A percentile compares a stretch with the other conserved stretches of the same genome.
Conservation (phyloP, 2,888 invertebrate species). For the Alloplasta piceator region DNA sequence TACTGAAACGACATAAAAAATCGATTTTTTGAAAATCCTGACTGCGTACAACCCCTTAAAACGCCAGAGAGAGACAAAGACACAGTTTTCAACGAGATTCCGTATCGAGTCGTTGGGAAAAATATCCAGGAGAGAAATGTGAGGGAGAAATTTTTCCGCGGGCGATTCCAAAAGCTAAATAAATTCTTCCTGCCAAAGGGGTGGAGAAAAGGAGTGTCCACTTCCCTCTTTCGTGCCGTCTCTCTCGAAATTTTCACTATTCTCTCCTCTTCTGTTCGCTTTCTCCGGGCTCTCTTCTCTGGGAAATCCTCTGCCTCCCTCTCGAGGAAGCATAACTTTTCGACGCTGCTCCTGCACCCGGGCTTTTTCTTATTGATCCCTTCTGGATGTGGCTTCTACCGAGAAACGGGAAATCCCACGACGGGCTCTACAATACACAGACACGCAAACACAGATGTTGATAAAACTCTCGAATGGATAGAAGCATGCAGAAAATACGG, state of each 20-base stretch:
- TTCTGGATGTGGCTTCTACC: slow-evolving; percentile 71
- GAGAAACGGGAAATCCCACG: neutral
- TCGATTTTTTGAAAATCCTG: no score
- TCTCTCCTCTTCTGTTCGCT: slow-evolving; percentile 31
- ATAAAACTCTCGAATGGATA: slow-evolving; percentile 72
- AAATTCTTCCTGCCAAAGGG: slow-evolving; percentile 28
- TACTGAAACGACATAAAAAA: no score
- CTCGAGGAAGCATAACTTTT: slow-evolving; percentile 71
- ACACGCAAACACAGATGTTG: slow-evolving; percentile 69
- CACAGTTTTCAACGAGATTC: slow-evolving; percentile 32
- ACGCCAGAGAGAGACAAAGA: slow-evolving; percentile 13
- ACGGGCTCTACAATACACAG: slow-evolving; percentile 6
- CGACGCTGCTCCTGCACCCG: slow-evolving; percentile 71
- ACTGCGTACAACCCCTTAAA: no score
- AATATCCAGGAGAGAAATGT: neutral
- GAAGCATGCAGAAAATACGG: neutral
- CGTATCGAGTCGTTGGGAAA: slow-evolving; percentile 32
- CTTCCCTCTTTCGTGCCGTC: slow-evolving; percentile 29
- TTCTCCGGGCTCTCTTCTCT: neutral
- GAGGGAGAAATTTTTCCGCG: neutral
- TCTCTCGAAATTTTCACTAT: slow-evolving; percentile 52
- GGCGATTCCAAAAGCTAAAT: slow-evolving; percentile 40
- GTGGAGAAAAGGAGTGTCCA: slow-evolving; percentile 33
- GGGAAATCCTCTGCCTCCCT: slow-evolving; percentile 4
- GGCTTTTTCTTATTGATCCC: slow-evolving; percentile 77